A percentile compares a stretch with the other conserved stretches of the same genome.
Conservation (phyloP, 2,113 vertebrate genomes). For the Arvicanthis niloticus region DNA sequence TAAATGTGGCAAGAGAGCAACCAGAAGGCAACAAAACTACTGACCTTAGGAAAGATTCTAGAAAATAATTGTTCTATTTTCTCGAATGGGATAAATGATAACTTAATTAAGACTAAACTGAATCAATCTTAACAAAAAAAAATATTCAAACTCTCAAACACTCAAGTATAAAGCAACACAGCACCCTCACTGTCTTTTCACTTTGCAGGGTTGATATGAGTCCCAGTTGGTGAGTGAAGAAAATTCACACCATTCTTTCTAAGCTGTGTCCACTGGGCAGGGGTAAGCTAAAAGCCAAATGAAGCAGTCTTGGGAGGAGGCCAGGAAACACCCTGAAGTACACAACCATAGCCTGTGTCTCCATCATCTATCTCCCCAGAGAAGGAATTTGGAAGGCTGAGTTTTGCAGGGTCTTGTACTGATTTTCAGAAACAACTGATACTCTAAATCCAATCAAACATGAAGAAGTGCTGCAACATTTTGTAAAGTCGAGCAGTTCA, state of each 20-base stretch:
- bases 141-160: neutral
- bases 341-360: neutral
- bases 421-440: neutral
- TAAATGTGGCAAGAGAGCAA: neutral
- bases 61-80: neutral
- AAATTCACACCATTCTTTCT: neutral
- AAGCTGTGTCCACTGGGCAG: neutral
- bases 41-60: neutral
- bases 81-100: neutral
- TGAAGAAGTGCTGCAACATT: neutral
- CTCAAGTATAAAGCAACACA: neutral
- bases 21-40: neutral
- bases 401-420: neutral
- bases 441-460: too few species aligned
- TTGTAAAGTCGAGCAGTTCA: neutral
- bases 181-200: neutral
- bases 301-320: neutral
- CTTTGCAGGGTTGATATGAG: neutral
- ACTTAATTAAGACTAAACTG: neutral
- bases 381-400: neutral
- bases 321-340: neutral
- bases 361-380: neutral
- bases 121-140: neutral
- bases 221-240: neutral
- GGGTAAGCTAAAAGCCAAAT: neutral